Base-by-base conservation (phyloP, 2,888 invertebrate genomes). In the Heliconius hortense region DNA sequence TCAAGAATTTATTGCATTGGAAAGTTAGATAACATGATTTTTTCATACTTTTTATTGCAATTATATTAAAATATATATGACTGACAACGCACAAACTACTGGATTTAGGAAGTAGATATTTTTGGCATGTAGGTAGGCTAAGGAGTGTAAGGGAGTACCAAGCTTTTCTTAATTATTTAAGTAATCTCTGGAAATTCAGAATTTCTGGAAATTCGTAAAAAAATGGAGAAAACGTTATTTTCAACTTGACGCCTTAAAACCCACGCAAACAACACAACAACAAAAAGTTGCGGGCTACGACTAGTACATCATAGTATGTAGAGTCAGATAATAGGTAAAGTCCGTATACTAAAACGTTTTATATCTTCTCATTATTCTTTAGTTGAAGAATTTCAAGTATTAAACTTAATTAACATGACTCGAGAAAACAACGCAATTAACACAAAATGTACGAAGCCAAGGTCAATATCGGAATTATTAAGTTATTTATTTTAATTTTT, bases 391-490 rank as follows among this genome's bases (percentile, higher is more conserved):
- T 71, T 62, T 26, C 24, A 71, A 71, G 71, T 60, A 59, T 62
- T 26, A 71, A 60, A 31, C 4, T 75, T 75, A 60, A 67, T 72
- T 64, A 76, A 28, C 21, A 39, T 70, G 63, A 76, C 62, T 76
- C 76, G 39, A 31, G 53, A 35, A 72, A 53, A 60, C 74, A 73
- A 66, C 64, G 63, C 74, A 66, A 77, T 69, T 69, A 73, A 62
- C 71, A 74, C 72, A 74, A 77, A 72, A 73, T 66, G 59, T 75
- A 60, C 62, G 64, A 60, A 68, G 70, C 62, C 75, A 76, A 76
- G 73, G 64, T 77, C 76, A 74, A 72, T 68, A 71, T 71, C 21
- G 35, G 39, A 73, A 56, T 66, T 24, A 66, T 66, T 15, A 66
- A 60, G 24, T 69, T 62, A 39, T 35, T 71, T 60, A 71, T 39